phyloP scores from a whole-genome alignment of 2,113 vertebrate genomes.

The Oncorhynchus kisutch region DNA sequence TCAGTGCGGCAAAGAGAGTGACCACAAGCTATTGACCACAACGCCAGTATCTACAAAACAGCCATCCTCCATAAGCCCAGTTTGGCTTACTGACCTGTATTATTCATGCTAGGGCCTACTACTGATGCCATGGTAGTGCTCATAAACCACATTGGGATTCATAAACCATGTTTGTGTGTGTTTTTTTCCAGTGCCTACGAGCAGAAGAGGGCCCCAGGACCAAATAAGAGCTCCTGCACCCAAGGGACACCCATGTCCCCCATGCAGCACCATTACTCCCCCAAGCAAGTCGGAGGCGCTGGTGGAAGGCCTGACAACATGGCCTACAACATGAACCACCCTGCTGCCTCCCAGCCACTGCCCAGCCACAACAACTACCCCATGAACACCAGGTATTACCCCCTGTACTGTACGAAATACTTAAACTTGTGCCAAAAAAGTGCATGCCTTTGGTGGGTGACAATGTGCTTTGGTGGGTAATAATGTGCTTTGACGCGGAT shows the following conservation, averaged over 20 bases:
- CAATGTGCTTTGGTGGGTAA: no score
- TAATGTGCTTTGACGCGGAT: no score
- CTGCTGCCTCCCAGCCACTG: conserved; percentile 72
- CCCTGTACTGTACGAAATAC: no score
- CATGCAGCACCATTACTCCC: conserved; percentile 84
- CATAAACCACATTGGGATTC: no score
- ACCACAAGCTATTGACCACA: conserved; percentile 33
- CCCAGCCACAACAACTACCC: conserved; percentile 83
- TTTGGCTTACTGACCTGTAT: conserved; percentile 29
- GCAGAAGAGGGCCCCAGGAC: conserved; percentile 78
- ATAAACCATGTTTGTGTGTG: background rate
- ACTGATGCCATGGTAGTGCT: no score
- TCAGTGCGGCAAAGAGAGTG: conserved; percentile 19
- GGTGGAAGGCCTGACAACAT: background rate
- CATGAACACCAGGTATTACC: conserved; percentile 69
- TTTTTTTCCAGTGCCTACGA: conserved; percentile 84
- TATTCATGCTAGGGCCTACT: background rate
- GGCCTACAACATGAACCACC: conserved; percentile 79
- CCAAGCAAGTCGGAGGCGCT: conserved; percentile 69
- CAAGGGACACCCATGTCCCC: conserved; percentile 80
- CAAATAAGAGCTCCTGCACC: conserved; percentile 75
- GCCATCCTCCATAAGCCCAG: conserved; percentile 10
- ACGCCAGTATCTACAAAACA: conserved; percentile 2
- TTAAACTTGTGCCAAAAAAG: no score
- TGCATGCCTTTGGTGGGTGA: no score